Base-by-base conservation (phyloP, 2,888 invertebrate species). In the Megalurothrips usitatus region DNA sequence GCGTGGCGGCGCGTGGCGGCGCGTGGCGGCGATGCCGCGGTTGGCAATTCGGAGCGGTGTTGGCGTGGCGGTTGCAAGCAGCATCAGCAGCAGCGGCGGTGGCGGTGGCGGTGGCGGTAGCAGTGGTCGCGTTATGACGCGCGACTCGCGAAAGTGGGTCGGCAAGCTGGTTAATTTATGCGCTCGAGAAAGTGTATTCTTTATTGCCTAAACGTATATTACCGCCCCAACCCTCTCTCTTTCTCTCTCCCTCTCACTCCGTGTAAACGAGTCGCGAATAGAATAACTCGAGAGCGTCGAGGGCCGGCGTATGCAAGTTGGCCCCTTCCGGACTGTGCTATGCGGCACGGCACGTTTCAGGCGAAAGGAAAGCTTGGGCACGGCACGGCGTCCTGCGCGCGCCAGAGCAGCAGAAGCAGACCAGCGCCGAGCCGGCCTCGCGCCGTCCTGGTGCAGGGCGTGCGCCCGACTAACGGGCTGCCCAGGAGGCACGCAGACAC, bases 181-280 rank as follows among this genome's bases (percentile, higher is more conserved):
- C 58, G 19, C 58, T 58, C 1, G 58, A 14, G 58, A 58, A 58
- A 58, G 58, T 58, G 58, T 58, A 58, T 58, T 58, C 58, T 58
- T 58, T 58, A 58, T 58, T 58, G 58, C 58, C 34, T 43, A 43
- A 43, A 43, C 34, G 34, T 43, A 43, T 43, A 43, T 43, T 43
- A 43, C 34, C 52, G 19, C 52, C 52, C 52, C 52, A 52, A 12
- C 52, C 52, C 52, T 52, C 52, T 52, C 52, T 52, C 52, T 52
- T 9, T 52, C 52, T 52, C 52, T 52, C 52, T 52, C 52, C 10
- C 52, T 19, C 52, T 19, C 52, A 2, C 52, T 17, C 11, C 58
- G 58, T 58, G 58, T 58, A 58, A 58, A 58, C 58, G 58, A 58
- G 58, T 14, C 58, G 58, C 58, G 58, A n/a, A 58, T 58, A 58